Evolutionary conservation across 2,113 vertebrate genomes (phyloP), one percentile per base, ranked within the genome.

Genomic region (Gavialis gangeticus): DNA sequence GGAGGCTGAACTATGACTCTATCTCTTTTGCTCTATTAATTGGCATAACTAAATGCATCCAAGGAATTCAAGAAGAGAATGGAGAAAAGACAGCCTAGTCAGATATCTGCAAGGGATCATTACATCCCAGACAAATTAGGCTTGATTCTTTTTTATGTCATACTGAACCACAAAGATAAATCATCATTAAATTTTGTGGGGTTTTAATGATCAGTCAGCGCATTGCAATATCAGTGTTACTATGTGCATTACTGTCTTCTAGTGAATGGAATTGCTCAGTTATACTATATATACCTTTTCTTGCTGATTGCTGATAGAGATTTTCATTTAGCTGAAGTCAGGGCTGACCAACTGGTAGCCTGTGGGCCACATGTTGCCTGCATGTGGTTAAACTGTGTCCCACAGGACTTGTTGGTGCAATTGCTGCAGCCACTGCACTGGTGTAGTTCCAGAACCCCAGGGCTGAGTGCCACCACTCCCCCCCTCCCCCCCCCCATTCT

Each of bases 161-260:
- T 34, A 80, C 12, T 75, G 46, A 79, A 90, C 57, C 46, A 64
- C 10, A 67, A 14, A 3, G 5, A 16, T 56, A n/a, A 54, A 75
- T 11, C 46, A 3, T 15, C 6, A 75, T n/a, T 57, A n/a, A 69
- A n/a, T 6, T 66, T 62, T 63, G 54, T 56, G 25, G 55, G 46
- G 16, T n/a, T 19, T 25, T 77, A 46, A 4, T 3, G 34, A 54
- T 58, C 17, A 37, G 4, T 69, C 0, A 0, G 22, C 63, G 34
- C 46, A 6, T 60, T 34, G 62, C 75, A 67, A 16, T 21, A 34
- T 12, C 67, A 22, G 9, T 34, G 13, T 22, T 30, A 37, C 66
- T 27, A 5, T 46, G 55, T 1, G 1, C 58, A 11, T 14, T 63
- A 15, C 62, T 62, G 86, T 69, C 84, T 73, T 87, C 55, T 78